Conservation (phyloP, 1,140 invertebrate species). For the Cecropterus lyciades region DNA sequence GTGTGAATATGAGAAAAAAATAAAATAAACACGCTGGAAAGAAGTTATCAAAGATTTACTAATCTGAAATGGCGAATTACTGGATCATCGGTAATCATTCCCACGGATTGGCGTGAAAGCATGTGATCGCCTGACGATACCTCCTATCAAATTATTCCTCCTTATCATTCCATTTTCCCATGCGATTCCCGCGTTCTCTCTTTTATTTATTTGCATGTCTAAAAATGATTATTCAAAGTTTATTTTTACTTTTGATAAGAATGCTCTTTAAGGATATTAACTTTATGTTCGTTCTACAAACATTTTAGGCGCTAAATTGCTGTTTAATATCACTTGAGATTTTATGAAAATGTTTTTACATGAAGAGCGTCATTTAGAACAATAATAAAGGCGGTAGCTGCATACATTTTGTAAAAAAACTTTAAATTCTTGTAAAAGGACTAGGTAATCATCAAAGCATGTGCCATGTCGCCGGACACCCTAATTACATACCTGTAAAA, state of each 20-base stretch:
- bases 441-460: conserved; percentile 49
- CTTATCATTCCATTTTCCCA: conserved; percentile 68
- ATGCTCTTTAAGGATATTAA: too few species aligned
- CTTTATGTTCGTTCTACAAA: too few species aligned
- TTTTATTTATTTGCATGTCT: conserved; percentile 55
- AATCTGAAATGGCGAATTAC: conserved; percentile 48
- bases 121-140: conserved; percentile 62
- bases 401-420: conserved; percentile 35
- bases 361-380: conserved; percentile 18
- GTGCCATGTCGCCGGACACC: conserved; percentile 47
- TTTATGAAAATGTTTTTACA: conserved; percentile 5
- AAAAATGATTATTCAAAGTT: conserved; percentile 42
- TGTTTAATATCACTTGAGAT: conserved; percentile 6
- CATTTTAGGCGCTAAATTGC: too few species aligned
- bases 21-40: conserved; percentile 38
- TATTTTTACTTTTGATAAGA: conserved; percentile 18
- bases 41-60: conserved; percentile 55
- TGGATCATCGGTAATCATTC: conserved; percentile 62
- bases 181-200: conserved; percentile 55
- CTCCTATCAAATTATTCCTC: conserved; percentile 52
- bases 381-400: conserved; percentile 25
- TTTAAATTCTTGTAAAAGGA: conserved; percentile 40
- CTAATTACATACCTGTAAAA: conserved; percentile 64
- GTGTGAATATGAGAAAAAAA: too few species aligned
- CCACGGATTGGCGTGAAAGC: conserved; percentile 70